Evolutionary conservation across 2,888 invertebrate species (phyloP).

Genomic region (Notodonta ziczac): DNA sequence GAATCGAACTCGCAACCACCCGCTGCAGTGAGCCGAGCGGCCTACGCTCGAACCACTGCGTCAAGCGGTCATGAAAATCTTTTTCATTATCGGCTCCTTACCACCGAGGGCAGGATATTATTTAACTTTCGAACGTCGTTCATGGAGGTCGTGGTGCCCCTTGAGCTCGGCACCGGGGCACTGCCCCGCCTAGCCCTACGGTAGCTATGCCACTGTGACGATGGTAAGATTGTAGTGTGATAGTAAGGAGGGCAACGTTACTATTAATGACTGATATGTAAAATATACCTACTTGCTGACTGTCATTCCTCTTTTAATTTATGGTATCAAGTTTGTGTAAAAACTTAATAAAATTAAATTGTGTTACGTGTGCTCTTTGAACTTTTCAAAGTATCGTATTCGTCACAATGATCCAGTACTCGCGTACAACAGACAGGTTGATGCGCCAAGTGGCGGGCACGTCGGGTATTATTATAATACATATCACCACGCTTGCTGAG

Average conservation of each 20-base stretch:
- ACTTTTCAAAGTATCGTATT: background rate
- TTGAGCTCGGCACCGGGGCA: too few relatives aligned
- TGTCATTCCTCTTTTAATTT: slow-evolving; percentile 29
- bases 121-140: too few relatives aligned
- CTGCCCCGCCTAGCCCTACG: too few relatives aligned
- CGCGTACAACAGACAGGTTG: slow-evolving; percentile 13
- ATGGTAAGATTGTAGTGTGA: slow-evolving; percentile 18
- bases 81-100: too few relatives aligned
- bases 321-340: background rate
- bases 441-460: slow-evolving; percentile 25
- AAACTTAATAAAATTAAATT: background rate
- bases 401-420: background rate
- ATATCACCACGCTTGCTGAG: slow-evolving; percentile 45
- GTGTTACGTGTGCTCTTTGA: background rate
- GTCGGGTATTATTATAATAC: slow-evolving; percentile 49
- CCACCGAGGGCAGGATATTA: too few relatives aligned
- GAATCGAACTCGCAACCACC: too few relatives aligned
- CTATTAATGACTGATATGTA: slow-evolving; percentile 35
- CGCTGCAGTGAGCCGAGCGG: too few relatives aligned
- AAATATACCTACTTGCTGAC: slow-evolving; percentile 23
- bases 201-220: too few relatives aligned
- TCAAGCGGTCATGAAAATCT: too few relatives aligned
- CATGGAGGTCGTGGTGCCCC: background rate
- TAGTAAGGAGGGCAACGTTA: slow-evolving; percentile 20
- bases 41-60: too few relatives aligned